Percentiles rank a stretch among this genome's conserved stretches.
These are phyloP conservation scores for Agrilus cyanescens DNA, from an alignment of 2,888 invertebrate genomes.

Conservation along the genomic window DNA sequence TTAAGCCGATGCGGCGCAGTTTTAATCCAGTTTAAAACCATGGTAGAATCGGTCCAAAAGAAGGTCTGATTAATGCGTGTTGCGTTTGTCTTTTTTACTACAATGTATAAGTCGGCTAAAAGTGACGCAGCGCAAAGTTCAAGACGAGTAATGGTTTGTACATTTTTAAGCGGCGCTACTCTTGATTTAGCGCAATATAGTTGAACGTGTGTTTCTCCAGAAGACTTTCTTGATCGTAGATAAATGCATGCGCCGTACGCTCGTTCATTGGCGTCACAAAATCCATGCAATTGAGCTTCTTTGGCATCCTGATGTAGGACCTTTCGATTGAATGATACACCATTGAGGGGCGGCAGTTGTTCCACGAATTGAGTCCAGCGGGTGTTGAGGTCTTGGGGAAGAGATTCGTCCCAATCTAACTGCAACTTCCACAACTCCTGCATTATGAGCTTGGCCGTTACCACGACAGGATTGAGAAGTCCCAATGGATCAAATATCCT, in stretches of 20 bases:
- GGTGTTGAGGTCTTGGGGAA: slow-evolving; percentile 12
- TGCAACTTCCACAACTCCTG: slow-evolving; percentile 18
- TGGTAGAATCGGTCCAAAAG: slow-evolving; percentile 21
- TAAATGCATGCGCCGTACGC: slow-evolving; percentile 7
- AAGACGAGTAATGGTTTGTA: slow-evolving; percentile 18
- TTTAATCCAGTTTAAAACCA: slow-evolving; percentile 20
- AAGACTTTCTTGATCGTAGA: background rate
- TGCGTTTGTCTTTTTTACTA: background rate
- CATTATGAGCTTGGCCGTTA: slow-evolving; percentile 18
- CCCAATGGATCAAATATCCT: slow-evolving; percentile 17
- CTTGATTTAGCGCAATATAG: slow-evolving; percentile 8
- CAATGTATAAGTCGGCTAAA: slow-evolving; percentile 11
- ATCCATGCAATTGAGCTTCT: slow-evolving; percentile 12
- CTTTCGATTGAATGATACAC: too few relatives aligned
- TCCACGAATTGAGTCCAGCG: slow-evolving; percentile 1
- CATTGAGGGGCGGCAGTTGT: slow-evolving; percentile 6
- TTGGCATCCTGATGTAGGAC: too few relatives aligned
- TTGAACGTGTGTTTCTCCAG: background rate
- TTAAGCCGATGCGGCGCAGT: slow-evolving; percentile 12
- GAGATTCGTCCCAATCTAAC: slow-evolving; percentile 18
- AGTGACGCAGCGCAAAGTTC: slow-evolving; percentile 20
- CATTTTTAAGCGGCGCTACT: slow-evolving; percentile 8
- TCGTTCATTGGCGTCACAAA: slow-evolving; percentile 11
- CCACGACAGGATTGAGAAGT: slow-evolving; percentile 15
- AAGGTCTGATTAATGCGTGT: slow-evolving; percentile 2